These are phyloP conservation scores for Clarias macrocephalus DNA, from an alignment of 2,113 vertebrate species.

Conservation along the genomic window DNA sequence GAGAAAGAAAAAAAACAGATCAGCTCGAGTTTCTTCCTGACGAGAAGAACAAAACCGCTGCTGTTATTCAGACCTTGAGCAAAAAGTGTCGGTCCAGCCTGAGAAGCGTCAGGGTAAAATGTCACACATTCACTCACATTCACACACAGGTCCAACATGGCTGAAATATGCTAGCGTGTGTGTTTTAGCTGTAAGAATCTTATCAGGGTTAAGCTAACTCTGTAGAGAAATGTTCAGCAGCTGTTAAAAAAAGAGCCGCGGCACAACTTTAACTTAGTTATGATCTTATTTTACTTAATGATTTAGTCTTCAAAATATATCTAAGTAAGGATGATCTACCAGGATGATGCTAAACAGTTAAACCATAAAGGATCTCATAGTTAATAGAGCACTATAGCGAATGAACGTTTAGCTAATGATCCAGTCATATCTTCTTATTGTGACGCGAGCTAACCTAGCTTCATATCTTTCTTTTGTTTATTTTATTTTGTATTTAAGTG, in stretches of 20 bases:
- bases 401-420: background rate
- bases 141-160: background rate
- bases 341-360: background rate
- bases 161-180: background rate
- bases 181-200: slow-evolving; percentile 1
- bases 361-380: background rate
- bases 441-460: background rate
- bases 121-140: background rate
- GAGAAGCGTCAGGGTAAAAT: background rate
- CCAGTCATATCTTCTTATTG: background rate
- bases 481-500: background rate
- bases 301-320: background rate
- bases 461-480: background rate
- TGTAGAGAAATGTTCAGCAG: background rate
- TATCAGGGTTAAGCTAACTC: background rate
- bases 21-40: slow-evolving; percentile 5
- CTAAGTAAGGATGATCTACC: too few relatives aligned
- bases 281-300: background rate
- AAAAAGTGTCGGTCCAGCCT: background rate
- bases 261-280: background rate
- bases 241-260: background rate
- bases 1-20: background rate
- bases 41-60: slow-evolving; percentile 15
- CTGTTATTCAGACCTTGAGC: slow-evolving; percentile 3
- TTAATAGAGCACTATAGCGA: background rate